Conservation (phyloP, 2,113 vertebrate species). For the Zingel zingel region DNA sequence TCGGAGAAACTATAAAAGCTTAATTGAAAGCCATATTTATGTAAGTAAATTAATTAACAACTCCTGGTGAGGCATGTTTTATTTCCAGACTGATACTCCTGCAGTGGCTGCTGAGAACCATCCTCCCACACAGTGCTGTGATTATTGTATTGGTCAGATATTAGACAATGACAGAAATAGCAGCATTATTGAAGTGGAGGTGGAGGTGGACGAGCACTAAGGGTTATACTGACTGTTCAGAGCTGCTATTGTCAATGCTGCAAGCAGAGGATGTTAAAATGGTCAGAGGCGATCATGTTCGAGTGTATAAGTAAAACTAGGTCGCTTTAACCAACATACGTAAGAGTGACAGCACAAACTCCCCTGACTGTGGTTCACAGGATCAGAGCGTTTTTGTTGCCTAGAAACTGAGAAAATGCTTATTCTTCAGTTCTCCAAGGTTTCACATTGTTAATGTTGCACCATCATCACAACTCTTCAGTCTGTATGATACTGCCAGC, state of each 20-base stretch:
- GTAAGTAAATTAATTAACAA: neutral
- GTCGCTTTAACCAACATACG: conserved; percentile 31
- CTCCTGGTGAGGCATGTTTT: neutral
- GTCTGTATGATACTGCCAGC: too few species aligned
- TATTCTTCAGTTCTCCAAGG: conserved; percentile 16
- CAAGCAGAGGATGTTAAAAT: neutral
- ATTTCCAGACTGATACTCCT: conserved; percentile 35
- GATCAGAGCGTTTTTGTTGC: conserved; percentile 51
- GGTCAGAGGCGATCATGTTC: neutral
- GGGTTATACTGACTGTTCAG: conserved; percentile 6
- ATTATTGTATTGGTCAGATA: conserved; percentile 24
- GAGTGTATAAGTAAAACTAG: conserved; percentile 42
- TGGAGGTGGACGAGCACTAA: conserved; percentile 37
- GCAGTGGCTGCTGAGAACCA: conserved; percentile 38
- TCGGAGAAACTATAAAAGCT: too few species aligned
- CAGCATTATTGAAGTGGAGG: conserved; percentile 7
- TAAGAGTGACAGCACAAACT: conserved; percentile 31
- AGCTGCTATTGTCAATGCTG: neutral
- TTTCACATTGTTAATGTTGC: conserved; percentile 7
- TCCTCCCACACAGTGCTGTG: conserved; percentile 53
- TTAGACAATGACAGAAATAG: conserved; percentile 43
- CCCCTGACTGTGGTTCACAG: too few species aligned
- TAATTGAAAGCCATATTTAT: neutral
- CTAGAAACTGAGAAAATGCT: conserved; percentile 67
- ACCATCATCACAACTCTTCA: neutral